Base-by-base conservation (phyloP, 1,140 invertebrate genomes). In the Pseudomyrmex cubaensis region DNA sequence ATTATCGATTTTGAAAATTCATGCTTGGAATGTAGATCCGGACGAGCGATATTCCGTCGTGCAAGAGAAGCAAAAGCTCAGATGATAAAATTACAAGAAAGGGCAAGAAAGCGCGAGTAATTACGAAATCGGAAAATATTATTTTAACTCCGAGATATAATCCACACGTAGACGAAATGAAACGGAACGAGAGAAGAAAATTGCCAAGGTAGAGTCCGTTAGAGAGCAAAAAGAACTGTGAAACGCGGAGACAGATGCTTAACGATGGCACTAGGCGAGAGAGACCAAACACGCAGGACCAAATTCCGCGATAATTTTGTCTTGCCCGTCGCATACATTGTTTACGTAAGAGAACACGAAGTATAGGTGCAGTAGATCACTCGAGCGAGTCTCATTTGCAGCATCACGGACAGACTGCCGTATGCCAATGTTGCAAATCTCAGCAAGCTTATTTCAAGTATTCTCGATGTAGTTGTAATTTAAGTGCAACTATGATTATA, bases 1-100 rank as follows among this genome's bases (percentile, higher is more conserved):
- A 70, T 77, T 88, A 88, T 88, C 87, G 86, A 85, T 84, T 52
- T 66, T 62, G 84, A 70, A 66, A 88, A 88, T 88, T 35, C 87
- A 85, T 54, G 84, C 80, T 44, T 15, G 87, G 52, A 61, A 78
- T 35, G 46, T 67, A 83, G 59, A 44, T 76, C 56, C 64, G 64
- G 63, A 72, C 54, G 70, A 82, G 61, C 82, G 64, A 64, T 52
- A 83, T 74, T 86, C 82, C 9, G 15, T 75, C 20, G 22, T 35
- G n/a, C 22, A 52, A 76, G 20, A 13, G 7, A 25, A 75, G 10
- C 44, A 63, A 35, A 35, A 35, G 35, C 35, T 35, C 35, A 35
- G 35, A 35, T 35, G 35, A 35, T 35, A 35, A 35, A 35, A 35
- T 35, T 5, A 35, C 5, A 20, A 17, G 20, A 9, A 17, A 17